Evolutionary conservation across 2,888 invertebrate genomes (phyloP).

Genomic region (Trichacis sp.): DNA sequence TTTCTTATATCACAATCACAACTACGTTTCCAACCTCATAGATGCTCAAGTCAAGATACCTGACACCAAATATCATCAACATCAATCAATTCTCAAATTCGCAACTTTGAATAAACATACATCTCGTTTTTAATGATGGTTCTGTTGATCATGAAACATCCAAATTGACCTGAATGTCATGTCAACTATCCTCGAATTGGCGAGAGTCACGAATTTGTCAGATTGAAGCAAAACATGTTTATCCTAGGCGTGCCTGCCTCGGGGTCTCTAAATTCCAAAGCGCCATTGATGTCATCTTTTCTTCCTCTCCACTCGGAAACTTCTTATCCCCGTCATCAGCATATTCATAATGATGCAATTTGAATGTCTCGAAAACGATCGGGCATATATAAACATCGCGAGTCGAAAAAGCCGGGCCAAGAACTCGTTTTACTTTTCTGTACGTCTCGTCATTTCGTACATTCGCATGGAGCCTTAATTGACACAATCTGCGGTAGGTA

Average conservation of each 20-base stretch:
- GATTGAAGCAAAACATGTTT: not conserved
- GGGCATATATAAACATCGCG: slow-evolving; percentile 26
- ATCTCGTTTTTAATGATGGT: too few relatives aligned
- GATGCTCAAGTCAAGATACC: too few relatives aligned
- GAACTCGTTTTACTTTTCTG: slow-evolving; percentile 34
- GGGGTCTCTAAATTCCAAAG: too few relatives aligned
- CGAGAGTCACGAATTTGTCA: not conserved
- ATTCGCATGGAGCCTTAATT: slow-evolving; percentile 36
- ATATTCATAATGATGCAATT: not conserved
- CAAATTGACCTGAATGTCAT: too few relatives aligned
- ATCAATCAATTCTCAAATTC: too few relatives aligned
- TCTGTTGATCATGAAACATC: too few relatives aligned
- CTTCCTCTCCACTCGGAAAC: not conserved
- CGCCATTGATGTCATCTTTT: too few relatives aligned
- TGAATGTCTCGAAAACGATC: slow-evolving; percentile 22
- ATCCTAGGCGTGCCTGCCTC: not conserved
- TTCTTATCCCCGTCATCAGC: not conserved
- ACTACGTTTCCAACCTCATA: too few relatives aligned
- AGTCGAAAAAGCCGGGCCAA: slow-evolving; percentile 11
- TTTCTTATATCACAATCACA: too few relatives aligned
- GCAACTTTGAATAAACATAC: too few relatives aligned
- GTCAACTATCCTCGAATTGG: not conserved
- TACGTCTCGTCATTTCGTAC: slow-evolving; percentile 31
- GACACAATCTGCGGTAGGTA: slow-evolving; percentile 41
- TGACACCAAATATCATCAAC: too few relatives aligned